phyloP scores from a whole-genome alignment of 2,113 vertebrate species.

The Pardalotus punctatus region DNA sequence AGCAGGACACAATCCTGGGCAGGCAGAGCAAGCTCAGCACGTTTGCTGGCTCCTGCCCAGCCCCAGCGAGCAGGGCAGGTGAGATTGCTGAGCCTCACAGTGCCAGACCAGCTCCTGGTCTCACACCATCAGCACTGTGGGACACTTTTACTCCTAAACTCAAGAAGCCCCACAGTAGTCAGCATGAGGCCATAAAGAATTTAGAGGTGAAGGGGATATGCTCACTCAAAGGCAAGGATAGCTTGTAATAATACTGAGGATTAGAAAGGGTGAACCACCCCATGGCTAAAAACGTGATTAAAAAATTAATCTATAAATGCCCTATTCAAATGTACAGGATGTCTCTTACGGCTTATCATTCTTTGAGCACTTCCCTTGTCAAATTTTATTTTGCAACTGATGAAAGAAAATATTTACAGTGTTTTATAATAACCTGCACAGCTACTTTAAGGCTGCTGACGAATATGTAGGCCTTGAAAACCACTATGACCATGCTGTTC shows the following conservation, averaged over 20 bases:
- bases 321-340: not conserved
- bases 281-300: not conserved
- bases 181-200: not conserved
- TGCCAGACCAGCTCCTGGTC: not conserved
- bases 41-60: not conserved
- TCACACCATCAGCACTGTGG: not conserved
- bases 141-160: not conserved
- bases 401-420: slow-evolving; percentile 31
- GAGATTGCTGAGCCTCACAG: not conserved
- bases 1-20: not conserved
- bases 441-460: slow-evolving; percentile 32
- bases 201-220: not conserved
- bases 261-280: not conserved
- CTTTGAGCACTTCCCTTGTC: not conserved
- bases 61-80: not conserved
- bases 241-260: not conserved
- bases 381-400: not conserved
- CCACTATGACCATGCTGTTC: not conserved
- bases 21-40: not conserved
- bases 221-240: not conserved
- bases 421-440: slow-evolving; percentile 21
- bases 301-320: slow-evolving; percentile 7
- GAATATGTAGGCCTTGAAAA: slow-evolving; percentile 59
- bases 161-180: not conserved
- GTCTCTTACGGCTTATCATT: not conserved